phyloP scores from a whole-genome alignment of 2,113 vertebrate species.

The Paracanthobrama guichenoti region DNA sequence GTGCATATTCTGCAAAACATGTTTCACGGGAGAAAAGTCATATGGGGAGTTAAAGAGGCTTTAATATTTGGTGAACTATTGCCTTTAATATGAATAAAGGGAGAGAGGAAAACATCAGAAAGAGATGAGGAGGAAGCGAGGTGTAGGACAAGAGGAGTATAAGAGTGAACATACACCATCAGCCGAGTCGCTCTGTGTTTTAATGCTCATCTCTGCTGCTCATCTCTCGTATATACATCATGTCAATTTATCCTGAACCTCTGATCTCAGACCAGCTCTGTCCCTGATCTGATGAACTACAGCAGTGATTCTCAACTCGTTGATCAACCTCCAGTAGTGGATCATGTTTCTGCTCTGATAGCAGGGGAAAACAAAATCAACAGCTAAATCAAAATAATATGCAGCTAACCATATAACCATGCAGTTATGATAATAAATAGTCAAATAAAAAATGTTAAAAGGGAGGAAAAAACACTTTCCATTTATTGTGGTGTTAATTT shows the following conservation, averaged over 20 bases:
- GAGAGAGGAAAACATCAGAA: not conserved
- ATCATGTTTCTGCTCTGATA: not conserved
- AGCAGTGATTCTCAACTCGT: no score
- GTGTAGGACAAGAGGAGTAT: not conserved
- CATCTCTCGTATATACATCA: not conserved
- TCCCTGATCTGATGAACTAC: no score
- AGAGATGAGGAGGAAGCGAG: not conserved
- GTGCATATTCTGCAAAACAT: not conserved
- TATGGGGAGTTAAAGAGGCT: not conserved
- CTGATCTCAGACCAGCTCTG: no score
- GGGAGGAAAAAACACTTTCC: not conserved
- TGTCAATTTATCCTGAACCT: not conserved
- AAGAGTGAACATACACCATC: not conserved
- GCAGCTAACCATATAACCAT: not conserved
- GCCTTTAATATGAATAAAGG: not conserved
- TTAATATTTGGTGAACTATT: not conserved
- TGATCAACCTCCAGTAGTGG: not conserved
- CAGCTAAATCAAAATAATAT: not conserved
- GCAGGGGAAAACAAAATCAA: not conserved
- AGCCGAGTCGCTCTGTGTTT: not conserved
- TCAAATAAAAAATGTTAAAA: not conserved
- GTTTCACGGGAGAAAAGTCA: not conserved
- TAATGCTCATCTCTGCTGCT: conserved; percentile 26
- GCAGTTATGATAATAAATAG: not conserved
- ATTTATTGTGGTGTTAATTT: not conserved